Base-by-base conservation (phyloP, 2,797 vertebrate genomes). In the Mus caroli region DNA sequence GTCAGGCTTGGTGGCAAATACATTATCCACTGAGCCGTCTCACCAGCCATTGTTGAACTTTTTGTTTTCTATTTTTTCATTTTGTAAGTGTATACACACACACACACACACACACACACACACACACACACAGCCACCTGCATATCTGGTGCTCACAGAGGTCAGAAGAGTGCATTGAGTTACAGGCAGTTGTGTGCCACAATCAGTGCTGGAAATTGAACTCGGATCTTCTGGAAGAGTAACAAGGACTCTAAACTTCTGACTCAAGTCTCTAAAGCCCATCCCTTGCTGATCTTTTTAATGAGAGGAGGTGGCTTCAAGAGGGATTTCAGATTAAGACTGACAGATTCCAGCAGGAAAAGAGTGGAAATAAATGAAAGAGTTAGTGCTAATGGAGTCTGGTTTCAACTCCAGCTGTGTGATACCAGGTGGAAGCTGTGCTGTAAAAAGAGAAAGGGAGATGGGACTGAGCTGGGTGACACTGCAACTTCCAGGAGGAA, bases 381-480 rank as follows among this genome's bases (percentile, higher is more conserved):
- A 50, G 11, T 67, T 34, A 28, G 43, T 64, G 58, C 46, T 13
- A 34, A 46, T 7, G 5, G 46, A 43, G 12, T 24, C 26, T 4
- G 50, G 2, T 17, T 14, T n/a, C 7, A 9, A 28, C 12, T 5
- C 60, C 31, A 10, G 37, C 2, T 13, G 17, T 14, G 22, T 28
- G 34, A 15, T 14, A 2, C 28, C 6, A 1, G 19, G 31, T 37
- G 13, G 6, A 4, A 22, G 5, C 50, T 26, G 64, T 87, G 34
- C 46, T 73, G n/a, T 54, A 52, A 14, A 40, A 43, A 31, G 67
- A 73, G 17, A 15, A 43, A 28, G n/a, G 24, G 17, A 73, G n/a
- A 17, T 20, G 0, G 34, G 37, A 0, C 1, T 11, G 26, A 40
- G 8, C 9, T 3, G 1, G n/a, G 56, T 40, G 37, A 1, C 13